phyloP scores from a whole-genome alignment of 2,888 invertebrate species.

The Drosophila mercatorum region DNA sequence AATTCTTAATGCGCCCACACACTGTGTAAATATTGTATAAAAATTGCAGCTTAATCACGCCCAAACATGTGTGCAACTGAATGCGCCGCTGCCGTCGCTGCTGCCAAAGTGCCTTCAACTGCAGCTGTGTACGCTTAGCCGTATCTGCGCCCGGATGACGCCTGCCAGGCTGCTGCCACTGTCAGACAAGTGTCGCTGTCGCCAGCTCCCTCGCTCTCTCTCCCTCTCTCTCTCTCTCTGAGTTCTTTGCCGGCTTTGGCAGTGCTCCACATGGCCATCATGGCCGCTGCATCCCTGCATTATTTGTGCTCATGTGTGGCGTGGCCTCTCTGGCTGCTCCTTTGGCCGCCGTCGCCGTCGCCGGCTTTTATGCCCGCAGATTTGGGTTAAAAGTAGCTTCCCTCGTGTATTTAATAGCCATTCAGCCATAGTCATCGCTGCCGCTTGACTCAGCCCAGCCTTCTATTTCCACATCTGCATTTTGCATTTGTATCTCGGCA shows the following conservation, averaged over 20 bases:
- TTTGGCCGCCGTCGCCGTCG: constrained; percentile 21
- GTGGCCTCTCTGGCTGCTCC: constrained; percentile 35
- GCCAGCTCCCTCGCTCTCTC: constrained; percentile 1
- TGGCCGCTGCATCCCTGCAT: constrained; percentile 56
- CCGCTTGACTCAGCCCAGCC: constrained; percentile 5
- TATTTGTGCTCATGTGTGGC: constrained; percentile 74
- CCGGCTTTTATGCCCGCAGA: constrained; percentile 75
- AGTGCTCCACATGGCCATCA: constrained; percentile 69
- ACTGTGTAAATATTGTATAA: constrained; percentile 71
- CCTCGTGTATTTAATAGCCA: constrained; percentile 78
- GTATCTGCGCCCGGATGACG: constrained; percentile 59
- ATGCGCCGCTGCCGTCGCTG: constrained; percentile 31
- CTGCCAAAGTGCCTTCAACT: constrained; percentile 71
- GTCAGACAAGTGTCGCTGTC: constrained; percentile 62
- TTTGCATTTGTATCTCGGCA: constrained; percentile 28
- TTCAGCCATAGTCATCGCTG: constrained; percentile 46
- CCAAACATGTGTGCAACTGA: constrained; percentile 53
- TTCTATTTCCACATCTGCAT: constrained; percentile 16
- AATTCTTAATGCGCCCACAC: constrained; percentile 31
- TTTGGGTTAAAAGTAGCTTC: constrained; percentile 78
- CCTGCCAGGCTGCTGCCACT: constrained; percentile 64
- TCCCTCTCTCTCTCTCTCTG: constrained; percentile 12
- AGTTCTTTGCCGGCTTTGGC: constrained; percentile 69
- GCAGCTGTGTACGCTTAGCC: constrained; percentile 53
- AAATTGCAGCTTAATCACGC: constrained; percentile 78